Base-by-base conservation (phyloP, 2,113 vertebrate species). In the Otis tarda region DNA sequence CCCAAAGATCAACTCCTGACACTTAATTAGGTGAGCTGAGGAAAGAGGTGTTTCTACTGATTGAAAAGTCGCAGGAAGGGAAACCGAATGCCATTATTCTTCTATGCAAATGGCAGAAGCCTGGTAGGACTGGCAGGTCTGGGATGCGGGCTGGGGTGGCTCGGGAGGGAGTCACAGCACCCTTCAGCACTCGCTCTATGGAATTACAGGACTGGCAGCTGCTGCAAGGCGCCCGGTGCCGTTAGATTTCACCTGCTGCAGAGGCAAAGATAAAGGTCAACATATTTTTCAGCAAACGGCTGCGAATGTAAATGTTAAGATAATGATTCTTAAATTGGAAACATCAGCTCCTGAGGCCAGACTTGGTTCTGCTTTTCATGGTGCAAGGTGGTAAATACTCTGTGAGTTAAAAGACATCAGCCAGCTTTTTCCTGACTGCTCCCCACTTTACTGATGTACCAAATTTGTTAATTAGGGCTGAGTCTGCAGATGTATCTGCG, bases 1-100 rank as follows among this genome's bases (percentile, higher is more conserved):
- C 64, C 45, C 63, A 69, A 75, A 93, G 35, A 93, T 84, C 79
- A 90, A 80, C 49, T 88, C 80, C 37, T 95, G 95, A 83, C 57
- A 86, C 85, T 76, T 83, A 76, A 87, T 92, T 81, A 83, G 65
- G 53, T 64, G 71, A 71, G 74, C 1, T 55, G 76, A 79, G 77
- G 61, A 39, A 67, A 93, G 73, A 55, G 73, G 31, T 45, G 47
- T 68, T 80, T 78, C 31, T 59, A 20, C 55, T 78, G 88, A 87
- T 56, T 78, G 85, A 43, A 86, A 92, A 92, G 74, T 55, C 61
- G 25, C 39, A 47, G 27, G 77, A 89, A 81, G 31, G 30, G 33
- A 67, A 63, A 82, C 53, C 24, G 10, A 9, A 71, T 5, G 17
- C 31, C 10, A 9, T 35, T 45, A 43, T 55, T 84, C 20, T 28